Evolutionary conservation across 2,113 vertebrate species (phyloP), one percentile per base, ranked within the genome.

Genomic region (Eubucco bourcierii): DNA sequence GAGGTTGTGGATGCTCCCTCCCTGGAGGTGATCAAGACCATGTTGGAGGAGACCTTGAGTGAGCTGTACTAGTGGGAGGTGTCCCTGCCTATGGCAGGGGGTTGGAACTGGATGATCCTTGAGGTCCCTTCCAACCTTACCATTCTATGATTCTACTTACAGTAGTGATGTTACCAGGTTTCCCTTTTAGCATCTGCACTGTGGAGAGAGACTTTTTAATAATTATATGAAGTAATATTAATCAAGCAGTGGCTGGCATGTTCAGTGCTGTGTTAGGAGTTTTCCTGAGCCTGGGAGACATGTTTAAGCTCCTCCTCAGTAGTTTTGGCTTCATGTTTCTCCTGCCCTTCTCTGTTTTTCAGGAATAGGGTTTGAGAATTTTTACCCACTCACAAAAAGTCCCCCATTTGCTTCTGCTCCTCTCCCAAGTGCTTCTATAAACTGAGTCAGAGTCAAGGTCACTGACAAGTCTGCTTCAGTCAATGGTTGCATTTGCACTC

Each of bases 371-470:
- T 64, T 80, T 72, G 41, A 88, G 60, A 53, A 37, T 72, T 83
- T 84, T 73, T 18, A 60, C 4, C 9, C 47, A 46, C 41, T 88
- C 67, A 64, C 4, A 37, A 67, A 85, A 85, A 93, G 80, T 83
- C 90, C 29, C 15, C 20, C 19, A 21, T 95, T 74, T 0, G 0
- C 6, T 24, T 71, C 88, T 93, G 41, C 58, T 91, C 17, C 37
- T 95, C 61, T 65, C 61, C n/a, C 68, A 85, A 80, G 82, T 86
- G 53, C 47, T 83, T 90, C 77, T 86, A 24, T 72, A 74, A 93
- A 93, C 80, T 78, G 61, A 31, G 52, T 90, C 85, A 79, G 90
- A 94, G 80, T 29, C 80, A 86, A 88, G 93, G 92, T 90, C 90
- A 52, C 61, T 68, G 80, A 24, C 58, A 64, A 88, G 61, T 82